Conservation (phyloP, 2,888 invertebrate species). For the Agonopterix heracliana region DNA sequence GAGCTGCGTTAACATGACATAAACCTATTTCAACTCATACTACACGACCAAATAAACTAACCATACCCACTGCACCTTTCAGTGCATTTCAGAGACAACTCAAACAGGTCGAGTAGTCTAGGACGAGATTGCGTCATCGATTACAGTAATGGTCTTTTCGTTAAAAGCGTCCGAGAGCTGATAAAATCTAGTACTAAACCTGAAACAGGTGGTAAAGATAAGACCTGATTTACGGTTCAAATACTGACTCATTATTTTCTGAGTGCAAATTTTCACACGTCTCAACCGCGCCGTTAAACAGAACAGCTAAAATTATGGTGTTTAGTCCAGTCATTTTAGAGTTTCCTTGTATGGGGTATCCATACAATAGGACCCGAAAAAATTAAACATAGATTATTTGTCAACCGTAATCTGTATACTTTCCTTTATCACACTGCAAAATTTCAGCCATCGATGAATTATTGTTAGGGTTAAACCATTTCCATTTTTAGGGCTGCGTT, state of each 20-base stretch:
- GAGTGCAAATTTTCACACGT: not conserved
- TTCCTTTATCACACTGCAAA: too few species aligned
- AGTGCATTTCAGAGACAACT: not conserved
- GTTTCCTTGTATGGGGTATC: too few species aligned
- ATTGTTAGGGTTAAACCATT: too few species aligned
- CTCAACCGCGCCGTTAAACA: too few species aligned
- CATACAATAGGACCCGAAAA: too few species aligned
- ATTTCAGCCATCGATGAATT: too few species aligned
- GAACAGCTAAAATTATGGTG: too few species aligned
- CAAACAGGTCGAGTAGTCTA: not conserved
- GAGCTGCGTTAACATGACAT: conserved; percentile 14
- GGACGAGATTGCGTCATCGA: conserved; percentile 5
- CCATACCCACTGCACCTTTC: not conserved
- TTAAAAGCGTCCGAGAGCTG: conserved; percentile 1
- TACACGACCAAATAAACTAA: conserved; percentile 9
- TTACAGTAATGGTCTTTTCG: conserved; percentile 4
- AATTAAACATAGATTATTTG: too few species aligned
- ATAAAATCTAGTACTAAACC: conserved; percentile 1
- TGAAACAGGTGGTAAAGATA: conserved; percentile 8
- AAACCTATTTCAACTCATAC: conserved; percentile 15
- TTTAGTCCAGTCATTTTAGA: too few species aligned
- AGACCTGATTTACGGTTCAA: conserved; percentile 3
- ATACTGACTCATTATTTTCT: not conserved
- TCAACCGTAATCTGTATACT: too few species aligned
- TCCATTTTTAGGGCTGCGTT: too few species aligned